Evolutionary conservation across 2,797 vertebrate species (phyloP).

Genomic region (Cygnus olor): DNA sequence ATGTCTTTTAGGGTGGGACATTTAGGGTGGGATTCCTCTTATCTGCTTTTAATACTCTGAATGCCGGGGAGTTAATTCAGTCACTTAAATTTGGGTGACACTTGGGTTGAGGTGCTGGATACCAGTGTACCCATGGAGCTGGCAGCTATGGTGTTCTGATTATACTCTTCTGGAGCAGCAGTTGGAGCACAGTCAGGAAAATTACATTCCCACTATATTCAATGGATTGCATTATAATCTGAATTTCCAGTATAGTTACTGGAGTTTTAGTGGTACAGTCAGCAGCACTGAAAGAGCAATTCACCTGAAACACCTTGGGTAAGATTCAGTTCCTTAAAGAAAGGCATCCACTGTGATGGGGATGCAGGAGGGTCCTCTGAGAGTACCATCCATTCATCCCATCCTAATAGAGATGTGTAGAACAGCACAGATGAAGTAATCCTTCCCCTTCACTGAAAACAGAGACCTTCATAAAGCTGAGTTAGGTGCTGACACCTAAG

Average conservation of each 20-base stretch:
- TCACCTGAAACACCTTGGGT: not conserved
- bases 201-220: not conserved
- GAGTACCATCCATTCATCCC: not conserved
- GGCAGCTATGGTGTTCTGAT: not conserved
- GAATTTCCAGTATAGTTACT: not conserved
- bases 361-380: not conserved
- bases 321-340: not conserved
- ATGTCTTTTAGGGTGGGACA: not conserved
- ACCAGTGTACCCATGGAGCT: not conserved
- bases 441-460: not conserved
- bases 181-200: not conserved
- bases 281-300: not conserved
- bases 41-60: not conserved
- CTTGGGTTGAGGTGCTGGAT: not conserved
- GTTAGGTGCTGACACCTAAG: not conserved
- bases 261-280: not conserved
- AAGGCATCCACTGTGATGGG: not conserved
- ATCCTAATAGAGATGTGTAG: not conserved
- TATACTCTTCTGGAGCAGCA: not conserved
- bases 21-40: not conserved
- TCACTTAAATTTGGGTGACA: not conserved
- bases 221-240: not conserved
- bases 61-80: not conserved
- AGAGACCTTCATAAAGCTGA: not conserved
- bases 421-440: not conserved